These are phyloP conservation scores for Diadumene lineata DNA, from an alignment of 92 coral and sea anemone genomes.

Conservation along the genomic window DNA sequence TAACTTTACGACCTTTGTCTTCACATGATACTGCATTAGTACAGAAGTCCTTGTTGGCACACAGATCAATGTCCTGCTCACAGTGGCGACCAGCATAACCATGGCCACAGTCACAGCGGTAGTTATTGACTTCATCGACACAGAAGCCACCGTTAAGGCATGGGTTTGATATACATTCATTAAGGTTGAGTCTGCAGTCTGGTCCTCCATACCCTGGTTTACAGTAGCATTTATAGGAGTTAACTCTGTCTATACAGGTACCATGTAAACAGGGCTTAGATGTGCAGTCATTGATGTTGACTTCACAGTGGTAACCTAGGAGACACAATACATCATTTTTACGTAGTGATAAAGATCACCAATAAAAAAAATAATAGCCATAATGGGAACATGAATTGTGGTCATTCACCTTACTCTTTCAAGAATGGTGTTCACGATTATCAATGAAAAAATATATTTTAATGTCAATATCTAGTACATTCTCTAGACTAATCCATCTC, in stretches of 20 bases:
- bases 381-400: no score
- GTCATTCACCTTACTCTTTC: no score
- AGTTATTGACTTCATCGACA: conserved; percentile 80
- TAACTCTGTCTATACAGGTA: conserved; percentile 79
- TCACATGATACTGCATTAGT: conserved; percentile 71
- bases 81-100: conserved; percentile 86
- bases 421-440: no score
- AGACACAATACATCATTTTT: not conserved
- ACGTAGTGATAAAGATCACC: no score
- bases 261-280: conserved; percentile 83
- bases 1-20: conserved; percentile 78
- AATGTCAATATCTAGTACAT: no score
- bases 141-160: conserved; percentile 90
- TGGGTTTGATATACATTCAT: conserved; percentile 86
- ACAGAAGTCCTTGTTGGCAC: conserved; percentile 79
- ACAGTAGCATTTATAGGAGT: conserved; percentile 82
- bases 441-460: no score
- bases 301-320: conserved; percentile 90
- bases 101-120: conserved; percentile 84
- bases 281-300: conserved; percentile 89
- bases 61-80: conserved; percentile 82
- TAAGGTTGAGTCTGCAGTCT: conserved; percentile 69
- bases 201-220: conserved; percentile 81
- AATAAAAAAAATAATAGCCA: no score
- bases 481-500: no score